Percentiles rank a stretch among this genome's conserved stretches.
These are phyloP conservation scores for Syrmaticus mikado DNA, from an alignment of 2,113 vertebrate genomes.

Conservation along the genomic window DNA sequence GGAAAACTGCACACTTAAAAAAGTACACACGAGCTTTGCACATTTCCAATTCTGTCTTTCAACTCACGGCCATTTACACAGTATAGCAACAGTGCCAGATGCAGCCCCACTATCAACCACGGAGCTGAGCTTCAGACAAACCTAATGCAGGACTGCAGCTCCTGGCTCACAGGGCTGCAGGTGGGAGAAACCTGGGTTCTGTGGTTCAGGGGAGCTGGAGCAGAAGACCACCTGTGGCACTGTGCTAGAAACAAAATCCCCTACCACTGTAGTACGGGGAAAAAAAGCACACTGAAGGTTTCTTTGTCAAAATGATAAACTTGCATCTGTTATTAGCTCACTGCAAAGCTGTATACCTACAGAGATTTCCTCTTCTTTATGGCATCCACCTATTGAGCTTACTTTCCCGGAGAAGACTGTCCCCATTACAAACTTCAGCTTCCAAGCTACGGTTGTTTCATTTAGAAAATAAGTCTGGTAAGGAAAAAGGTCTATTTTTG, in stretches of 20 bases:
- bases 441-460: neutral
- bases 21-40: neutral
- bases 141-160: neutral
- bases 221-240: neutral
- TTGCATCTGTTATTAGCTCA: neutral
- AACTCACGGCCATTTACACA: neutral
- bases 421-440: slow-evolving; percentile 14
- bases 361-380: neutral
- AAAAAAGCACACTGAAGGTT: neutral
- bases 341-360: neutral
- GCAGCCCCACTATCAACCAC: neutral
- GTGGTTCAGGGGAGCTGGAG: neutral
- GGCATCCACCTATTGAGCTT: neutral
- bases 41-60: neutral
- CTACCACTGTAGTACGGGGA: neutral
- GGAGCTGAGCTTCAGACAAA: neutral
- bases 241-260: neutral
- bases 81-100: neutral
- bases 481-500: slow-evolving; percentile 18
- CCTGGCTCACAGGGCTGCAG: neutral
- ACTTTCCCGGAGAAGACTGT: neutral
- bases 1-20: neutral
- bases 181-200: accelerated
- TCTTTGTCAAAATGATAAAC: neutral
- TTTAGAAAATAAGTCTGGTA: slow-evolving; percentile 7